These are phyloP conservation scores for Sebastes fasciatus DNA, from an alignment of 2,113 vertebrate genomes.

Conservation along the genomic window DNA sequence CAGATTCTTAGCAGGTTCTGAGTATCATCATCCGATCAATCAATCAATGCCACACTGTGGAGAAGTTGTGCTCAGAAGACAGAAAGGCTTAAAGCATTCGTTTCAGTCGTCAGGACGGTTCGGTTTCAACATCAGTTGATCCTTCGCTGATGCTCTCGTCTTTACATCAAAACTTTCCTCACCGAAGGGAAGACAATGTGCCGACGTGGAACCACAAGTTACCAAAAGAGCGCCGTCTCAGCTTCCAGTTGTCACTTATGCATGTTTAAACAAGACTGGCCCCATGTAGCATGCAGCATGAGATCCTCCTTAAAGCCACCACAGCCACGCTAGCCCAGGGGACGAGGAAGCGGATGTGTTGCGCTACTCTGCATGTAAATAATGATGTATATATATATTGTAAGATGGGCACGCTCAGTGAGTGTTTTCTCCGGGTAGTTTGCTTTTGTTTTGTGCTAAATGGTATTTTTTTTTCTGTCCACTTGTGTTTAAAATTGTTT, in stretches of 20 bases:
- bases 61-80: neutral
- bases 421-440: conserved; percentile 28
- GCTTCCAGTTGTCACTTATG: conserved; percentile 39
- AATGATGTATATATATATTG: conserved; percentile 27
- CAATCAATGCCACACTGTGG: no score
- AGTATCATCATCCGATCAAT: neutral
- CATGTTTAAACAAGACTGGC: neutral
- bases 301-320: conserved; percentile 47
- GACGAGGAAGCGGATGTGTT: conserved; percentile 30
- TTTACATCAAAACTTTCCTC: neutral
- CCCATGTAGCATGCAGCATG: neutral
- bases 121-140: neutral
- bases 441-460: conserved; percentile 21
- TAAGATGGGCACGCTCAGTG: conserved; percentile 12
- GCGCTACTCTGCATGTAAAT: conserved; percentile 68
- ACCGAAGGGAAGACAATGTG: neutral
- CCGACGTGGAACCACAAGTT: neutral
- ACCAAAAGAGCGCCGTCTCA: neutral
- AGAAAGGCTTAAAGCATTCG: neutral
- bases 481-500: neutral
- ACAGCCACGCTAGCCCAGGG: conserved; percentile 46
- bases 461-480: neutral
- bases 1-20: no score
- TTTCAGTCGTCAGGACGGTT: neutral
- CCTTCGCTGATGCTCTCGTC: neutral